Conservation (phyloP, 37 sponge, comb jelly and placozoan species). For the Aplysina aerophoba region DNA sequence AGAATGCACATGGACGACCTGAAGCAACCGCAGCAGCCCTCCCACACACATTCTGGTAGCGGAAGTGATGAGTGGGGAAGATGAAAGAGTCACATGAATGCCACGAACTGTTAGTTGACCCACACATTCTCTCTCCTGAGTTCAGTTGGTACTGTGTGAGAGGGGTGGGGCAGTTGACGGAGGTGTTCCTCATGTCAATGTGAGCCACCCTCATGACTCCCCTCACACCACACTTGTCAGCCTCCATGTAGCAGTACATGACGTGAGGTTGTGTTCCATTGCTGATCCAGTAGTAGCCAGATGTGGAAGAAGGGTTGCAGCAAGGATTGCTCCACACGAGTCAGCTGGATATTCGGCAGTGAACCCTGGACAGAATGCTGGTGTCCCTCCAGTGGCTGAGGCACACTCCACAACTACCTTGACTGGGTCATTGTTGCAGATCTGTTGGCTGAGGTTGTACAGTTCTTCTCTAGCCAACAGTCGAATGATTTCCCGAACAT, state of each 20-base stretch:
- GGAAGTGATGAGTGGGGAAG: constrained; percentile 16
- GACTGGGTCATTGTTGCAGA: too few species aligned
- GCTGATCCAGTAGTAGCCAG: constrained; percentile 13
- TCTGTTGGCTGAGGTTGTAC: neutral
- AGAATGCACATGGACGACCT: neutral
- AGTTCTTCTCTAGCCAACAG: neutral
- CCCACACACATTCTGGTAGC: constrained; percentile 11
- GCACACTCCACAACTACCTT: too few species aligned
- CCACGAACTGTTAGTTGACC: neutral
- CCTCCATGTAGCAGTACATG: constrained; percentile 14
- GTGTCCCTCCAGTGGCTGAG: too few species aligned
- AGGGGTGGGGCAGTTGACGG: constrained; percentile 6
- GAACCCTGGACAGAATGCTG: too few species aligned
- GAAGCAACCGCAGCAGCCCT: neutral
- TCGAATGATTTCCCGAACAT: neutral
- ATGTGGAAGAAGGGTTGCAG: neutral
- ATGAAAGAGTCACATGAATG: neutral
- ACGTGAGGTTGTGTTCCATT: neutral
- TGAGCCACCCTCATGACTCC: constrained; percentile 19
- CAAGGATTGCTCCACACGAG: neutral
- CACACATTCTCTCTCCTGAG: constrained; percentile 11
- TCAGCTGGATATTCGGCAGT: neutral
- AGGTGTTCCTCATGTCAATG: constrained; percentile 15
- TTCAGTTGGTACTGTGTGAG: neutral
- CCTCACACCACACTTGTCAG: constrained; percentile 26